Base-by-base conservation (phyloP, 2,888 invertebrate species). In the Corythucha ciliata region DNA sequence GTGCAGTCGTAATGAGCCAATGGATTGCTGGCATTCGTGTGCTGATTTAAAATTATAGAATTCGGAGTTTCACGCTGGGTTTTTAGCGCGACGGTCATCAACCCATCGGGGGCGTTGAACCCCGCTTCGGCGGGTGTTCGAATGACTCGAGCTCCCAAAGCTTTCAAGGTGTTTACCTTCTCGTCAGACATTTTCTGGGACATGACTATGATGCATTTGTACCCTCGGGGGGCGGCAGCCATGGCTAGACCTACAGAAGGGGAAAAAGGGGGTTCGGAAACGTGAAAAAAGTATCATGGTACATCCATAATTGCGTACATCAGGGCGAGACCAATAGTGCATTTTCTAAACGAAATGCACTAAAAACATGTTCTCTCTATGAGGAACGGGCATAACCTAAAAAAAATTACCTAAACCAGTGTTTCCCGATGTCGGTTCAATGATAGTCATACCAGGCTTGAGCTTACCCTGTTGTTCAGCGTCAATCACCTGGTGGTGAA, bases 151-250 rank as follows among this genome's bases (percentile, higher is more conserved):
- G 97, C 94, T 1, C 98, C 98, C 25, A 99, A 74, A 0, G 89
- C 87, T 61, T 78, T 74, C 56, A 99, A 69, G 0, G 90, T 83
- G 63, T 87, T 83, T 3, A 93, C 92, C 72, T 98, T 99, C 69
- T 98, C 98, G 66, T 89, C 85, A 25, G 96, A 96, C 98, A 98
- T 98, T 73, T 97, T 98, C 67, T 94, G 91, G 1, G 98, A 96
- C 83, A 98, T 86, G 0, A 97, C 93, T 66, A 99, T 96, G 48
- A 97, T 82, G 69, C 96, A 96, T 59, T 84, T 81, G 71, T 98
- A 99, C 60, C 70, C 86, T 67, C 81, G 83, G 3, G 93, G 90
- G 40, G 96, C 94, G 54, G 91, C 81, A 40, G 89, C 93, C 68
- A 98, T 76, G 0, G 98, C 97, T 57, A 99, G 69, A 10, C 98